phyloP scores from a whole-genome alignment of 2,888 invertebrate genomes.

The Hetaerina titia region DNA sequence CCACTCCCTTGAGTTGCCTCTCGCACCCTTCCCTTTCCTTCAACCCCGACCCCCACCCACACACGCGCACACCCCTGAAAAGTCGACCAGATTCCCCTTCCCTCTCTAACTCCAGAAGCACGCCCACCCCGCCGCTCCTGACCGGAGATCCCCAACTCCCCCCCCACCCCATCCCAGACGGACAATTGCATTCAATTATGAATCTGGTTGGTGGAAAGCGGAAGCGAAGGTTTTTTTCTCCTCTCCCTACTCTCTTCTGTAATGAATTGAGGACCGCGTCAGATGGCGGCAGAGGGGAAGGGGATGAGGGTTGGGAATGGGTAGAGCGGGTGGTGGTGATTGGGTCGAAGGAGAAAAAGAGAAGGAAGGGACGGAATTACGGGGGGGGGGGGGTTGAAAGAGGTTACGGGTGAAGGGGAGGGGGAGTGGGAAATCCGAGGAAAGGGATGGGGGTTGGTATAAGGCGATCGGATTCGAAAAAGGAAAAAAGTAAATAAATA shows the following conservation, averaged over 20 bases:
- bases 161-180: constrained; percentile 17
- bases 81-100: too few species aligned
- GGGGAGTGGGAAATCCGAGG: neutral
- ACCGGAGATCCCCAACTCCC: neutral
- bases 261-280: constrained; percentile 59
- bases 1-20: neutral
- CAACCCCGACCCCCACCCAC: neutral
- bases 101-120: neutral
- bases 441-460: neutral
- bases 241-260: neutral
- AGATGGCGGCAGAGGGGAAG: neutral
- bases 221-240: constrained; percentile 29
- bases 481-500: neutral
- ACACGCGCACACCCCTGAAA: too few species aligned
- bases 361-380: neutral
- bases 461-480: neutral
- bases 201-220: constrained; percentile 27
- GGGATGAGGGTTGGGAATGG: neutral
- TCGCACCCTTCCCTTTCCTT: neutral
- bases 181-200: constrained; percentile 65
- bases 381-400: neutral
- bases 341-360: neutral
- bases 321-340: too few species aligned
- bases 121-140: neutral
- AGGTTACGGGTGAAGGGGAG: neutral